These are phyloP conservation scores for Halcyon chelicuti DNA, from an alignment of 2,797 vertebrate species.

Conservation along the genomic window DNA sequence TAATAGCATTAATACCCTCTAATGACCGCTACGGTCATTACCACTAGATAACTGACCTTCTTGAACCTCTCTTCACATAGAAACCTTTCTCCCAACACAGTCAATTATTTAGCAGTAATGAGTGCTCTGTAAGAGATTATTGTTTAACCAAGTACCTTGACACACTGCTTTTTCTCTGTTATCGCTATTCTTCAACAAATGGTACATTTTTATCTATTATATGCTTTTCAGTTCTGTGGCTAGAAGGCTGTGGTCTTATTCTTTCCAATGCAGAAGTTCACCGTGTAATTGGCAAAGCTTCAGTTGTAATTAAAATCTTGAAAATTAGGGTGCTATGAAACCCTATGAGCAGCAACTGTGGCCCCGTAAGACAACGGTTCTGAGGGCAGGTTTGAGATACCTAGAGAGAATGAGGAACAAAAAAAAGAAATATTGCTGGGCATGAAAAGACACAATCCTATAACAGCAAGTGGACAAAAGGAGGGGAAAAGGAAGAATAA, in stretches of 20 bases:
- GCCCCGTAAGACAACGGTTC: neutral
- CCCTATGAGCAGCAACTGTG: constrained; percentile 12
- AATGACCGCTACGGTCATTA: constrained; percentile 78
- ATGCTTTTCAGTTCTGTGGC: constrained; percentile 58
- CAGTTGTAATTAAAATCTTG: constrained; percentile 65
- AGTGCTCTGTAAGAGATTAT: constrained; percentile 68
- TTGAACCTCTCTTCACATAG: constrained; percentile 71
- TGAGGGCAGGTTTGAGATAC: neutral
- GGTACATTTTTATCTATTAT: constrained; percentile 59
- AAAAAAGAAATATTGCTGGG: neutral
- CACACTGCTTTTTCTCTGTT: constrained; percentile 49
- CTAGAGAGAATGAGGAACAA: neutral
- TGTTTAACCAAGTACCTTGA: constrained; percentile 71
- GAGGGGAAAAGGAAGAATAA: neutral
- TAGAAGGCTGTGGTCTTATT: constrained; percentile 24
- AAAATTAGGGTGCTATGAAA: constrained; percentile 53
- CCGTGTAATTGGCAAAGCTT: constrained; percentile 51
- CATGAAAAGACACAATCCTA: neutral
- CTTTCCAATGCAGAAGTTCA: constrained; percentile 10
- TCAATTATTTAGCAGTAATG: constrained; percentile 75
- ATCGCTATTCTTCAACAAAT: constrained; percentile 65
- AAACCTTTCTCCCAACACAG: constrained; percentile 70
- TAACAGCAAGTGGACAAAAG: neutral
- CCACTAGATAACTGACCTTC: constrained; percentile 77
- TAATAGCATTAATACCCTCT: constrained; percentile 80